These are phyloP conservation scores for Malacoraja senta DNA, from an alignment of 2,797 vertebrate species.

Conservation along the genomic window DNA sequence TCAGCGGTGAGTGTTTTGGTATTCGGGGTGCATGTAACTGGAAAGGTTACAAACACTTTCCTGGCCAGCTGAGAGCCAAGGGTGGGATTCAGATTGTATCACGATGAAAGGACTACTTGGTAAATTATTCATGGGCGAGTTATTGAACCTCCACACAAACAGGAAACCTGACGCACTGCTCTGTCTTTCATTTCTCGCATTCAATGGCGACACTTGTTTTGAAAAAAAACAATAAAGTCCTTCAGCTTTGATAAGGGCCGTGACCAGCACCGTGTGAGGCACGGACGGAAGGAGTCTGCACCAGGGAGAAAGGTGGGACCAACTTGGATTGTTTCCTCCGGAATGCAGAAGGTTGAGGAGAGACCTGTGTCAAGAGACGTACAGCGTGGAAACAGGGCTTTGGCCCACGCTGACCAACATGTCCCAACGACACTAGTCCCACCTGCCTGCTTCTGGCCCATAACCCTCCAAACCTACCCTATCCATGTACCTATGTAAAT, in stretches of 20 bases:
- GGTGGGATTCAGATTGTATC: not conserved
- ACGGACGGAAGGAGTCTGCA: not conserved
- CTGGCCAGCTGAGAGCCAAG: not conserved
- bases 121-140: not conserved
- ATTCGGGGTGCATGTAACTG: not conserved
- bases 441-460: too few species aligned
- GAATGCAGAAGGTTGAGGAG: too few species aligned
- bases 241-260: not conserved
- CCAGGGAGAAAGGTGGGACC: not conserved
- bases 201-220: not conserved
- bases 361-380: too few species aligned
- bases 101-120: not conserved
- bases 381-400: too few species aligned
- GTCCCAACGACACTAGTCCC: too few species aligned
- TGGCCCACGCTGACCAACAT: too few species aligned
- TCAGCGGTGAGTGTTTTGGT: not conserved
- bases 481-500: too few species aligned
- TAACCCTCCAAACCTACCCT: too few species aligned
- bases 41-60: conserved; percentile 17
- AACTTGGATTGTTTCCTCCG: not conserved
- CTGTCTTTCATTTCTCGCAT: not conserved
- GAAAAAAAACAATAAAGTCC: not conserved
- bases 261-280: not conserved
- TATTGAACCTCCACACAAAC: not conserved
- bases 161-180: not conserved